A percentile compares a stretch with the other conserved stretches of the same genome.
These are phyloP conservation scores for Antrozous pallidus DNA, from an alignment of 2,797 vertebrate species.

Conservation along the genomic window DNA sequence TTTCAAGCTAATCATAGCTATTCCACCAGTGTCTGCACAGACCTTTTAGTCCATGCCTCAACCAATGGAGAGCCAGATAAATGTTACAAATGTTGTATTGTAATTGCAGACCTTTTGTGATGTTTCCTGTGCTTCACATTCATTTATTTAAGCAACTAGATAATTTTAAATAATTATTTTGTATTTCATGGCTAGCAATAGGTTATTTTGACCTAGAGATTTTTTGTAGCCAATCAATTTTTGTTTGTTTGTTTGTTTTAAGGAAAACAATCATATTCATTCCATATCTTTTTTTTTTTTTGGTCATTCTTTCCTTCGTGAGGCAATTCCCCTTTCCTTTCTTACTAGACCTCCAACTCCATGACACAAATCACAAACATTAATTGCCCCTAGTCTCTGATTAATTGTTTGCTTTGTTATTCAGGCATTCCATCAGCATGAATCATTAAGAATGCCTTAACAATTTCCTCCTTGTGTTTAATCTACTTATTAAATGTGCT, in stretches of 20 bases:
- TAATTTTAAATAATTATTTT: slow-evolving; percentile 14
- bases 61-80: not conserved
- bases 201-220: not conserved
- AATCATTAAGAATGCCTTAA: slow-evolving; percentile 75
- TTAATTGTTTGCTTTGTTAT: slow-evolving; percentile 70
- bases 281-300: not conserved
- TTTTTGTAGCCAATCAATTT: not conserved
- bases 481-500: slow-evolving; percentile 75
- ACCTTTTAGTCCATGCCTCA: not conserved
- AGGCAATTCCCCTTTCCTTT: slow-evolving; percentile 4
- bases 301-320: not conserved
- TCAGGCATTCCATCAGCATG: slow-evolving; percentile 67
- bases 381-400: slow-evolving; percentile 72
- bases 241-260: not conserved
- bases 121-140: not conserved
- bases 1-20: not conserved
- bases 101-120: not conserved
- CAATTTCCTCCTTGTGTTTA: slow-evolving; percentile 70
- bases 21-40: not conserved
- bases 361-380: slow-evolving; percentile 65
- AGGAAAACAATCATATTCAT: not conserved
- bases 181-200: not conserved
- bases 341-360: slow-evolving; percentile 17
- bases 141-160: not conserved
- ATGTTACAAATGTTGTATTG: not conserved